Evolutionary conservation across 1,140 invertebrate species (phyloP).

Genomic region (Piezodorus guildinii): DNA sequence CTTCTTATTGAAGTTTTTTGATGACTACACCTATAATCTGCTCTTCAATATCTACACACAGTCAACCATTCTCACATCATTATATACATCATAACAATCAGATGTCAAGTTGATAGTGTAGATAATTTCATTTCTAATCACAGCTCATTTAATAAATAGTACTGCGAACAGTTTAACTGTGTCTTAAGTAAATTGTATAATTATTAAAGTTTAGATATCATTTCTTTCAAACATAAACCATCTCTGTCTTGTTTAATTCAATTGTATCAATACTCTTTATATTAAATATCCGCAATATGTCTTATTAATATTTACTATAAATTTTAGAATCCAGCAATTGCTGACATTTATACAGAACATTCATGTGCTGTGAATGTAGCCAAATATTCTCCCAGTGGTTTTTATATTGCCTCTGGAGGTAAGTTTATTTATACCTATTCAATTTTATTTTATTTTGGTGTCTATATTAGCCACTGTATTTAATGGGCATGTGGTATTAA

Average conservation of each 20-base stretch:
- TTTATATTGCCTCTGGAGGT: conserved; percentile 98
- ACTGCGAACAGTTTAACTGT: too few species aligned
- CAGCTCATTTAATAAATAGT: too few species aligned
- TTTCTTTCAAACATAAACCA: not conserved
- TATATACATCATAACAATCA: too few species aligned
- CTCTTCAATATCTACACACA: too few species aligned
- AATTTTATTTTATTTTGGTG: not conserved
- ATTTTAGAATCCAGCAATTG: conserved; percentile 73
- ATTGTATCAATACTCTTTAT: not conserved
- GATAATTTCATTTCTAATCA: too few species aligned
- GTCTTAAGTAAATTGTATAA: not conserved
- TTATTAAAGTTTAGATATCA: not conserved
- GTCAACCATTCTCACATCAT: too few species aligned
- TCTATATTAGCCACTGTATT: too few species aligned
- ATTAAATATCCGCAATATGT: not conserved
- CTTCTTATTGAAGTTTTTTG: too few species aligned
- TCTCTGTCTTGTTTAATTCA: not conserved
- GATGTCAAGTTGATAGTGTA: too few species aligned
- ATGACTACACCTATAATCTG: too few species aligned
- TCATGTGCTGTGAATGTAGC: conserved; percentile 88
- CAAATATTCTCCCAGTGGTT: conserved; percentile 96
- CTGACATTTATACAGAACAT: conserved; percentile 96
- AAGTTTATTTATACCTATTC: conserved; percentile 30
- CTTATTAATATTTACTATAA: conserved; percentile 22
- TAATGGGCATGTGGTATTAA: too few species aligned